phyloP scores from a whole-genome alignment of 2,797 vertebrate species.

The Sylvia borin region DNA sequence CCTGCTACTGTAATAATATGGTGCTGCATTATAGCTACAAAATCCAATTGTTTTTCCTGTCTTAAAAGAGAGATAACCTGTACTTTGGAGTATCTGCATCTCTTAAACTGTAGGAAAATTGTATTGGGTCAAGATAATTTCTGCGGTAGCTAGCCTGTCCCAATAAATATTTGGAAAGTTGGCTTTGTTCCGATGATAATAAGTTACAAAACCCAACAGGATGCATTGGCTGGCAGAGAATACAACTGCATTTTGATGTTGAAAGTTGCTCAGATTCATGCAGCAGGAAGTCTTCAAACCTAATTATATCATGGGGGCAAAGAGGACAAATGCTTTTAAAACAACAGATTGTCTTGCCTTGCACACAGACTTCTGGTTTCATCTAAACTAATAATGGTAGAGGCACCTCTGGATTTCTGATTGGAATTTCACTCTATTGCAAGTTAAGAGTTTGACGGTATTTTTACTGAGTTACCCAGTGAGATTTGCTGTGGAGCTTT shows the following conservation, averaged over 20 bases:
- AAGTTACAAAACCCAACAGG: neutral
- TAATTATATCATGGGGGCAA: neutral
- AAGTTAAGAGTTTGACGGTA: neutral
- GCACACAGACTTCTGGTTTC: neutral
- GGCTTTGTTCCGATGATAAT: neutral
- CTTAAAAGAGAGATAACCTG: neutral
- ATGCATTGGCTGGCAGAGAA: neutral
- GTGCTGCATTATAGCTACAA: neutral
- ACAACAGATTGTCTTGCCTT: neutral
- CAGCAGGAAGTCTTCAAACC: neutral
- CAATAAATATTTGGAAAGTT: neutral
- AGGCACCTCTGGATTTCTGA: neutral
- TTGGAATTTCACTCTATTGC: neutral
- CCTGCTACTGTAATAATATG: neutral
- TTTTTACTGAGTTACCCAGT: neutral
- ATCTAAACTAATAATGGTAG: neutral
- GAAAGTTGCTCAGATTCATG: neutral
- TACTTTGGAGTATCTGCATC: neutral
- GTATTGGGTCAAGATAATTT: neutral
- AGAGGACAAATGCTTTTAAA: neutral
- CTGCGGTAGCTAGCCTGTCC: neutral
- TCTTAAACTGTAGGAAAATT: neutral
- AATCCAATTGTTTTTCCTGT: neutral
- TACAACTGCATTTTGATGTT: neutral
- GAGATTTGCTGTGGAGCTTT: neutral